Evolutionary conservation across 2,888 invertebrate genomes (phyloP), one percentile per base, ranked within the genome.

Genomic region (Leptura quadrifasciata): DNA sequence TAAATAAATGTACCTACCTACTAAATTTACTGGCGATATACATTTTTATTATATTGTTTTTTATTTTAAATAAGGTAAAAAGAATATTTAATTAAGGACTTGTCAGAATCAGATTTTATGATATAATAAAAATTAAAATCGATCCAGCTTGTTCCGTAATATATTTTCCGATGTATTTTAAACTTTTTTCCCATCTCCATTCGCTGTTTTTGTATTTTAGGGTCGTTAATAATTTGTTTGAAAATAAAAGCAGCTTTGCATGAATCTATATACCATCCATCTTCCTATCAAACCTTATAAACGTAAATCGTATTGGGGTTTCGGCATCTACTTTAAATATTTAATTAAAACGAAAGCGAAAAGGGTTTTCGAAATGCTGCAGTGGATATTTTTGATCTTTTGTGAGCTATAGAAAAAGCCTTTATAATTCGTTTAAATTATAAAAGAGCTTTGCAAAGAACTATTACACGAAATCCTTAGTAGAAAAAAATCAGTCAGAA

Each of bases 301-400:
- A 68, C 57, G 57, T 31, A 68, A 68, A 68, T 68, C 69, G 57
- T 31, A 69, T 69, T 69, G 58, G 58, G 69, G 39, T 69, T 69
- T 58, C 55, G 55, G 58, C 69, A 39, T 58, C 70, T 55, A 60
- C 57, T 76, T 65, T 79, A 70, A 79, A 78, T 78, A 76, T 74
- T 79, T 80, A 78, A 80, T 78, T 79, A 80, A 77, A 75, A 76
- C 61, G 68, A 79, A 74, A 72, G 72, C 68, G 55, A 72, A 71
- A 72, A 70, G 73, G 61, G 69, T 69, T 71, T 71, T 35, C 63
- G 72, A 58, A 70, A 72, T 78, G 78, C 79, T 80, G 79, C 77
- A 77, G 75, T 72, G 76, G 69, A 61, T 55, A 73, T 79, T 80
- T 81, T 77, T 70, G 74, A 77, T 80, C 79, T 79, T 81, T 82